Conservation (phyloP, 2,888 invertebrate species). For the Xanthostigma xanthostigma region DNA sequence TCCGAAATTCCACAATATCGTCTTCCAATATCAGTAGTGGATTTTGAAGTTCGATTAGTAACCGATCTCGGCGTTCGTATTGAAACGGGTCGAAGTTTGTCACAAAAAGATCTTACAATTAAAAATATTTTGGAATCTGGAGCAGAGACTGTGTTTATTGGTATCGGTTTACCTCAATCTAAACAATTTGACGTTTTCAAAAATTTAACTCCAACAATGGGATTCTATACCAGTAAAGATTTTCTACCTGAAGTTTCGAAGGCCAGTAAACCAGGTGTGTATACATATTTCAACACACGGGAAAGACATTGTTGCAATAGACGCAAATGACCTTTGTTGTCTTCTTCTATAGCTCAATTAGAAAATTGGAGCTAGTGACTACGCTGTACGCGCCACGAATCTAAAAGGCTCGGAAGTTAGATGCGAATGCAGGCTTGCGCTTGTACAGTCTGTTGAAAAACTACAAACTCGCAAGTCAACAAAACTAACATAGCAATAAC, state of each 20-base stretch:
- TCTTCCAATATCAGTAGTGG: slow-evolving; percentile 79
- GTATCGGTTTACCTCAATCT: slow-evolving; percentile 82
- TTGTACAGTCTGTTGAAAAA: no score
- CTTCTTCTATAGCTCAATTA: no score
- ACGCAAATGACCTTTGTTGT: no score
- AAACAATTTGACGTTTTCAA: slow-evolving; percentile 66
- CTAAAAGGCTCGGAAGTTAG: no score
- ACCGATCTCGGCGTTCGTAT: slow-evolving; percentile 88
- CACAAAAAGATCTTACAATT: slow-evolving; percentile 58
- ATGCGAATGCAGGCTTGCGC: no score
- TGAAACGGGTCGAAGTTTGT: slow-evolving; percentile 54
- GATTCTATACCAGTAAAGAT: slow-evolving; percentile 90
- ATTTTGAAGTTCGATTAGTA: slow-evolving; percentile 83
- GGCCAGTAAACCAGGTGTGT: slow-evolving; percentile 75
- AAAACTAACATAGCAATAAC: no score
- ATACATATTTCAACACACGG: no score
- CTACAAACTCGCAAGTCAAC: no score
- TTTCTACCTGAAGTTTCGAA: slow-evolving; percentile 79
- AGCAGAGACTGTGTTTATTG: slow-evolving; percentile 67
- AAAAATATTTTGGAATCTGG: slow-evolving; percentile 51
- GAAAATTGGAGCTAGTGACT: no score
- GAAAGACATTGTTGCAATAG: no score
- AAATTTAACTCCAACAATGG: slow-evolving; percentile 57
- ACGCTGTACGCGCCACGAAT: no score
- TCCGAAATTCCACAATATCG: slow-evolving; percentile 96